Base-by-base conservation (phyloP, 1,140 invertebrate species). In the Aporrectodea caliginosa region DNA sequence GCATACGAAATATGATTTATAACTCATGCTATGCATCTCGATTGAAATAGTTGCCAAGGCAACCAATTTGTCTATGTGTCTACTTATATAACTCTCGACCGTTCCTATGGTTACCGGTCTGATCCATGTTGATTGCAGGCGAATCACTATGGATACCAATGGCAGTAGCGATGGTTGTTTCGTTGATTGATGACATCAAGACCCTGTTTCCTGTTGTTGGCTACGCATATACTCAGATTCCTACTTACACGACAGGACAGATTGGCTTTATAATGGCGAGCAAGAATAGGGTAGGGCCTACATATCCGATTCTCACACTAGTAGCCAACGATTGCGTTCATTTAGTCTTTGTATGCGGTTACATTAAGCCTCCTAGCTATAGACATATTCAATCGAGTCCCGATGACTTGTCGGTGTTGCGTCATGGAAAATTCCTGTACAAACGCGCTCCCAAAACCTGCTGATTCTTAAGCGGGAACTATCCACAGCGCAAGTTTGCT, bases 231-330 rank as follows among this genome's bases (percentile, higher is more conserved):
- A 92, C 93, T 12, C 92, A 92, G 16, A 95, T 98, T 1, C 96
- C 97, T 0, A 97, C 96, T 0, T 99, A 99, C 87, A 96, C 97
- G 0, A 94, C 93, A 34, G 97, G 97, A 0, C 94, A 96, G 89
- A 98, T 99, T 82, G 97, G 96, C 1, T 97, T 97, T 87, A 89
- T 98, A 0, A 90, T 98, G 27, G 97, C 94, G 82, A 90, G 70
- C 31, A 72, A 72, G 27, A 27, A 72, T 27, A 32, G 27, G 70
- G 70, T 72, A 58, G n/a, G n/a, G n/a, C n/a, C n/a, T n/a, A n/a
- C n/a, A n/a, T n/a, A n/a, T n/a, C n/a, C n/a, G n/a, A n/a, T n/a
- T n/a, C n/a, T n/a, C n/a, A n/a, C n/a, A n/a, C n/a, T n/a, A n/a
- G n/a, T n/a, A n/a, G n/a, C n/a, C n/a, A n/a, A n/a, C n/a, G n/a